These are phyloP conservation scores for Eretmocerus hayati DNA, from an alignment of 2,888 invertebrate genomes.

Conservation along the genomic window DNA sequence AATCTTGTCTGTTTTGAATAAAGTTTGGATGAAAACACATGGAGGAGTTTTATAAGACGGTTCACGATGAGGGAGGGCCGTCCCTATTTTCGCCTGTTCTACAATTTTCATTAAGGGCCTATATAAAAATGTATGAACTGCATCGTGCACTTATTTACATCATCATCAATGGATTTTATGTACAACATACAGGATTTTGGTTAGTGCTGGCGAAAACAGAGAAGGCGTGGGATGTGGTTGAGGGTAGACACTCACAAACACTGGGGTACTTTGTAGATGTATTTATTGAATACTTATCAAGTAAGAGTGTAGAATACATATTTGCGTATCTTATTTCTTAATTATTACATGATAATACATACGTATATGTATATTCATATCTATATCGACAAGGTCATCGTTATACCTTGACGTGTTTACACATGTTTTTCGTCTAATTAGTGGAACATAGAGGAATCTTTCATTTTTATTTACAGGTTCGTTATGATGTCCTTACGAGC, in stretches of 20 bases:
- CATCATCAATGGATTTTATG: neutral
- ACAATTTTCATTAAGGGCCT: too few relatives aligned
- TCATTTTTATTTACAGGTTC: constrained; percentile 21
- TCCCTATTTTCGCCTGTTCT: too few relatives aligned
- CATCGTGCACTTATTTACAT: too few relatives aligned
- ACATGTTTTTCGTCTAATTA: constrained; percentile 25
- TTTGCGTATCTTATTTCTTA: constrained; percentile 38
- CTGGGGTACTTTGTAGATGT: constrained; percentile 46
- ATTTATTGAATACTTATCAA: constrained; percentile 47
- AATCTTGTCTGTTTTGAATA: too few relatives aligned
- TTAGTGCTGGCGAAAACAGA: constrained; percentile 13
- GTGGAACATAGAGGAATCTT: constrained; percentile 23
- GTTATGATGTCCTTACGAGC: constrained; percentile 16
- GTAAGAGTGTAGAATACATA: constrained; percentile 47
- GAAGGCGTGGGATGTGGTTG: constrained; percentile 24
- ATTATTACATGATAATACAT: constrained; percentile 27
- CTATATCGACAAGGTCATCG: constrained; percentile 34
- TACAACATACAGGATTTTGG: neutral
- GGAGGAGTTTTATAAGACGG: too few relatives aligned
- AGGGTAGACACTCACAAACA: constrained; percentile 44
- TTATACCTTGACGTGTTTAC: constrained; percentile 35
- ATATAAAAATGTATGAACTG: too few relatives aligned
- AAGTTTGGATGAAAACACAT: too few relatives aligned
- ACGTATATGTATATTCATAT: constrained; percentile 28
- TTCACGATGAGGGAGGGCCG: too few relatives aligned